Evolutionary conservation across 2,888 invertebrate species (phyloP), one percentile per base, ranked within the genome.

Genomic region (Aphrophora alni): DNA sequence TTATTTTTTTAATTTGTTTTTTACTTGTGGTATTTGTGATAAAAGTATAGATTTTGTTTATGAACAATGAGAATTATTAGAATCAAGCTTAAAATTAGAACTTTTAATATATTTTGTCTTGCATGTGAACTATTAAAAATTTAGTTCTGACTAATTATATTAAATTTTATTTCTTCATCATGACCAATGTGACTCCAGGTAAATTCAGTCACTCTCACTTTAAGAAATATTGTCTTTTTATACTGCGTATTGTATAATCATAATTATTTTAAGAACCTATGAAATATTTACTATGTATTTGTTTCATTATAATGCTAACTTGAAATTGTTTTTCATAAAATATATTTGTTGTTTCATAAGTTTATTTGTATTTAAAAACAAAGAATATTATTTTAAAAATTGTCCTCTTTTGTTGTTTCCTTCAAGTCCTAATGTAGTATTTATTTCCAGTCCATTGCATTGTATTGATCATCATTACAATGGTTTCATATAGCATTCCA

Each of bases 311-410:
- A 59, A 59, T 21, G n/a, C 59, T 59, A 59, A 59, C 59, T 12
- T 21, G 59, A n/a, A 59, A 72, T 75, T 74, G 38, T 80, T 75
- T 75, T 79, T 28, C 81, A 81, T 75, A 77, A 74, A 74, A 68
- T 78, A 77, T 71, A 74, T 74, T 68, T 69, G 44, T 72, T 81
- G 73, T 81, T 75, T 77, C 73, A 77, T 77, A 71, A 71, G 27
- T 71, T 28, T 71, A 28, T 38, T 80, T 75, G 77, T 80, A 80
- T 77, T 80, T 80, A 77, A 75, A 75, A 77, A 77, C 75, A 75
- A 68, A 75, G 38, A 51, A 71, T 80, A 26, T 25, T 33, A 69
- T 75, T 80, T 71, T 70, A 80, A 80, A 75, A 75, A n/a, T 12
- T n/a, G 14, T 72, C 7, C 72, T 72, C 7, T 72, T 72, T 72